Evolutionary conservation across 2,888 invertebrate species (phyloP).

Genomic region (Temnothorax rugatulus): DNA sequence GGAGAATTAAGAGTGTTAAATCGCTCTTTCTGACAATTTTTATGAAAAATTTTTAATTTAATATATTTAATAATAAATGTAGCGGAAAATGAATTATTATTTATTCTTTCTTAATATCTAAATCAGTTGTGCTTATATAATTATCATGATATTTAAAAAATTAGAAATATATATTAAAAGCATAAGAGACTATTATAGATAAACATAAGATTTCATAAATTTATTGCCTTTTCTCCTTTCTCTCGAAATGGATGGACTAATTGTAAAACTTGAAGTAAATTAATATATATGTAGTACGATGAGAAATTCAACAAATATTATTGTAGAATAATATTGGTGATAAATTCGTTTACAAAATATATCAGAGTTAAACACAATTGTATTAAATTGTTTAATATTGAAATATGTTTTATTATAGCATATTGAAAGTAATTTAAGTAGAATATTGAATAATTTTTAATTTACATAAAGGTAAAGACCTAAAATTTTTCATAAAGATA

Average conservation of each 20-base stretch:
- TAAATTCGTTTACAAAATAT: not conserved
- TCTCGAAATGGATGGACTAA: not conserved
- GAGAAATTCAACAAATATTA: not conserved
- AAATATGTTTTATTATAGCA: not conserved
- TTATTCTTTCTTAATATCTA: not conserved
- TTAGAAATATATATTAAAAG: not conserved
- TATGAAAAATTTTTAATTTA: not conserved
- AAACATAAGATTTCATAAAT: not conserved
- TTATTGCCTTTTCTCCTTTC: not conserved
- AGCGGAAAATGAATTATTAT: not conserved
- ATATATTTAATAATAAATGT: too few species aligned
- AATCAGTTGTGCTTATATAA: not conserved
- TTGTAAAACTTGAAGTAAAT: not conserved
- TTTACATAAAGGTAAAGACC: too few species aligned
- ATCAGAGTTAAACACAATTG: not conserved
- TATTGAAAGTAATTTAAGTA: not conserved
- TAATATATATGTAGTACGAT: not conserved
- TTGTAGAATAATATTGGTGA: not conserved
- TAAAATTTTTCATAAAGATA: not conserved
- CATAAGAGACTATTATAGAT: not conserved
- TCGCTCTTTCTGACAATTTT: not conserved
- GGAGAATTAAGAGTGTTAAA: not conserved
- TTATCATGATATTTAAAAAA: not conserved
- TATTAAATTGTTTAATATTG: not conserved
- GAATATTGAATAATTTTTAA: not conserved